phyloP scores from a whole-genome alignment of 2,888 invertebrate genomes.

The Agrotis ipsilon region DNA sequence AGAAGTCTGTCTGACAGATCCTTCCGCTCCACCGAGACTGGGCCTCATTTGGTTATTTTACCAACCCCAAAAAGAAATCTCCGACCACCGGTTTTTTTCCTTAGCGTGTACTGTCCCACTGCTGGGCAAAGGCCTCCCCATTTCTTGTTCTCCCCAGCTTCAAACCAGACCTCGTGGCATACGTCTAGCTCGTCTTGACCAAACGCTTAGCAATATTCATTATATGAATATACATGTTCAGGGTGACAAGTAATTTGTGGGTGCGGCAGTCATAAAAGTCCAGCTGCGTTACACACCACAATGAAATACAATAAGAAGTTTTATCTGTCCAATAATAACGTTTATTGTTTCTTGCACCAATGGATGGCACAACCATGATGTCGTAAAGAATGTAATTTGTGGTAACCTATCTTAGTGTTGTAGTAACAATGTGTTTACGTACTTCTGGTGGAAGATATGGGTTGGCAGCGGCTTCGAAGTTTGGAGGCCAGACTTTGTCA shows the following conservation, averaged over 20 bases:
- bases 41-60: no score
- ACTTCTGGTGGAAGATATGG: slow-evolving; percentile 18
- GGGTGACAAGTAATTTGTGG: slow-evolving; percentile 70
- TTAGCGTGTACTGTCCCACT: no score
- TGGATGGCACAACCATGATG: slow-evolving; percentile 48
- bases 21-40: no score
- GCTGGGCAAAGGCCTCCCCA: no score
- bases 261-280: slow-evolving; percentile 73
- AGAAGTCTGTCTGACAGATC: no score
- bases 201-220: no score
- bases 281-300: slow-evolving; percentile 75
- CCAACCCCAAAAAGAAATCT: no score
- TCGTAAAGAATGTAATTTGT: slow-evolving; percentile 57
- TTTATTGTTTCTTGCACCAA: slow-evolving; percentile 65
- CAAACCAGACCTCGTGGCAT: no score
- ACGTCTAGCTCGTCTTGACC: no score
- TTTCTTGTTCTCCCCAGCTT: no score
- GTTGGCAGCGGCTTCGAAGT: slow-evolving; percentile 25
- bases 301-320: slow-evolving; percentile 70
- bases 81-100: no score
- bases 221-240: slow-evolving; percentile 66
- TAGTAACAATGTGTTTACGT: slow-evolving; percentile 5
- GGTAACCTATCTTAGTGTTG: slow-evolving; percentile 26
- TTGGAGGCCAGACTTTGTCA: slow-evolving; percentile 25
- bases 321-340: slow-evolving; percentile 69